Evolutionary conservation across 2,888 invertebrate genomes (phyloP), one percentile per base, ranked within the genome.

Genomic region (Poecilus cupreus): DNA sequence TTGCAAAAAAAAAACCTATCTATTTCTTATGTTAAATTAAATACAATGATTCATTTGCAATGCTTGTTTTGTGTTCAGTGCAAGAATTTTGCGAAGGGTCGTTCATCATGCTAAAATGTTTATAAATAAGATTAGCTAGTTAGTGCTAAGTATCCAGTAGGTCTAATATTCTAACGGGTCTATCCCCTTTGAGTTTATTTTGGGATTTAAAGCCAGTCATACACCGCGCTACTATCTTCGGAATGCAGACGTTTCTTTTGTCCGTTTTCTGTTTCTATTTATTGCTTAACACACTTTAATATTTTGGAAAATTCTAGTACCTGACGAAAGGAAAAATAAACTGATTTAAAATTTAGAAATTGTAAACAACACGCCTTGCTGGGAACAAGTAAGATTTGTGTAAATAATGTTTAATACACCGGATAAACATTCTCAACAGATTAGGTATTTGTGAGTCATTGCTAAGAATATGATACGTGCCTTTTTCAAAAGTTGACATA

Each of bases 101-200:
- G 32, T 2, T 32, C 32, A 49, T 6, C 49, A 49, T 16, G 16
- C 16, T 13, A 16, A 43, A 16, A 49, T 54, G 11, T 54, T 8
- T 54, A 3, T 22, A 54, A 54, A 26, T 26, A 24, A 16, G 18
- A 68, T 68, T 68, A 18, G 37, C 64, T 68, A 18, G 10, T 37
- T 68, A 11, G 3, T 37, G 18, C 2, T 68, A 18, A 68, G 64
- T 32, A 37, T 37, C 18, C 51, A 1, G 18, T 5, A 37, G 18
- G 13, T 10, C 18, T 39, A 32, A 68, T 68, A n/a, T 68, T 37
- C 64, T 60, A 26, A 54, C 32, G 13, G 64, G 46, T 16, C 68
- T 68, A 68, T 51, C 79, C 79, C 70, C 68, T 79, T 32, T 20
- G 18, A 49, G 16, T 60, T 68, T 79, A 79, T 79, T 79, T 79